Conservation (phyloP, 2,797 vertebrate genomes). For the Podarcis lilfordi region DNA sequence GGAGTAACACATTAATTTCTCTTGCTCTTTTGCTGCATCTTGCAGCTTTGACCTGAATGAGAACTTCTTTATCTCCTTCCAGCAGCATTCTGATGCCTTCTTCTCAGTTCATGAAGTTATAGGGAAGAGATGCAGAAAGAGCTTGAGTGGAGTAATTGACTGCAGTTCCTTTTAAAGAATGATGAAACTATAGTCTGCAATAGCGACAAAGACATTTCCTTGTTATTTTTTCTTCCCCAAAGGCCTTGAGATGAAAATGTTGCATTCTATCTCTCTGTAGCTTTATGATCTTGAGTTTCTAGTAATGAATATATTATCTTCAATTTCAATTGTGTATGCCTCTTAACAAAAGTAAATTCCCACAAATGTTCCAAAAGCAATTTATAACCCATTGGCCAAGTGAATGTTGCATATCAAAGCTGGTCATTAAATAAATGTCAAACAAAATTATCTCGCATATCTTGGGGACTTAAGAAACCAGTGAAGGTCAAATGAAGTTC, state of each 20-base stretch:
- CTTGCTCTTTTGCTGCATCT: too few relatives aligned
- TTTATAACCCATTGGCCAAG: constrained; percentile 36
- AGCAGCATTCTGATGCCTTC: background rate
- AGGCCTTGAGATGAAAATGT: constrained; percentile 66
- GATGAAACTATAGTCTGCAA: background rate
- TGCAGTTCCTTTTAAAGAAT: background rate
- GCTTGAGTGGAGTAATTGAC: background rate
- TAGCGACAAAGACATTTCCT: constrained; percentile 53
- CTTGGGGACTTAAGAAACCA: background rate
- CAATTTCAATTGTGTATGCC: background rate
- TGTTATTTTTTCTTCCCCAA: constrained; percentile 66
- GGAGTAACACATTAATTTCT: too few relatives aligned
- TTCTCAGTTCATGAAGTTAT: background rate
- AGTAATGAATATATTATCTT: background rate
- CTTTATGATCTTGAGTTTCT: constrained; percentile 32
- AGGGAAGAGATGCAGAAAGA: background rate
- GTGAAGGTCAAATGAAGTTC: background rate
- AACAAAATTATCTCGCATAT: constrained; percentile 21
- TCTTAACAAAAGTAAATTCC: constrained; percentile 63
- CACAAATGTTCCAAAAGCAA: constrained; percentile 48
- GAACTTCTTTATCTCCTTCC: too few relatives aligned
- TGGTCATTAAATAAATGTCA: constrained; percentile 44
- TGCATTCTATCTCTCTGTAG: constrained; percentile 58
- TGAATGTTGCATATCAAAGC: constrained; percentile 49
- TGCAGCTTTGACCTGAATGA: too few relatives aligned